Conservation (phyloP, 1,140 invertebrate species). For the Ostrea denselamellosa region DNA sequence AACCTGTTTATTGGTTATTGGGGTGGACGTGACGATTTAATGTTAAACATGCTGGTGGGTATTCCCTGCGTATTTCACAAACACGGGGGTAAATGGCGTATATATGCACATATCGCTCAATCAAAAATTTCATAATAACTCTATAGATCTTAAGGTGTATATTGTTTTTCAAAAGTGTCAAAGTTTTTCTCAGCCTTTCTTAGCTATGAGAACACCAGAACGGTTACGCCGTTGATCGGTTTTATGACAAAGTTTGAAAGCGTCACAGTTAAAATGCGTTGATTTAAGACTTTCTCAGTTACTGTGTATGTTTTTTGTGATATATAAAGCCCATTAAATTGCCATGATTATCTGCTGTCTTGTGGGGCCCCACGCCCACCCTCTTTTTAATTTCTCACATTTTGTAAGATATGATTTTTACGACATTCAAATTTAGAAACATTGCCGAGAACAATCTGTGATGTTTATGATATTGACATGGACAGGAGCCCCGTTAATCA, state of each 20-base stretch:
- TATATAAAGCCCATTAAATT: conserved; percentile 37
- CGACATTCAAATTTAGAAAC: conserved; percentile 33
- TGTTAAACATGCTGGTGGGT: not conserved
- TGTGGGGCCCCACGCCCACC: not conserved
- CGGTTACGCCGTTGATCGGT: not conserved
- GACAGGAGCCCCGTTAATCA: not conserved
- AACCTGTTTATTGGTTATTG: not conserved
- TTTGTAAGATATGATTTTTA: conserved; percentile 36
- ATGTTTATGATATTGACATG: conserved; percentile 4
- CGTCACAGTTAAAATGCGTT: conserved; percentile 30
- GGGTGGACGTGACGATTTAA: not conserved
- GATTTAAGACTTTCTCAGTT: conserved; percentile 10
- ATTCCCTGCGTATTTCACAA: not conserved
- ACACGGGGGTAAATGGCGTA: not conserved
- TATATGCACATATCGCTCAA: not conserved
- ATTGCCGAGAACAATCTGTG: conserved; percentile 23
- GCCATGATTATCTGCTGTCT: conserved; percentile 24
- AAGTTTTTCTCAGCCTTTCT: conserved; percentile 24
- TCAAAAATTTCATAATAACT: not conserved
- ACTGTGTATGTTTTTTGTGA: conserved; percentile 26
- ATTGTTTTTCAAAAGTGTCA: conserved; percentile 33
- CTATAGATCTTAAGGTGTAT: not conserved
- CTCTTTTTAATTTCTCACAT: conserved; percentile 38
- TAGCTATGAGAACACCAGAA: not conserved
- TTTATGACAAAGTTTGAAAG: conserved; percentile 38